Conservation (phyloP, 1,140 invertebrate species). For the Cydia fagiglandana region DNA sequence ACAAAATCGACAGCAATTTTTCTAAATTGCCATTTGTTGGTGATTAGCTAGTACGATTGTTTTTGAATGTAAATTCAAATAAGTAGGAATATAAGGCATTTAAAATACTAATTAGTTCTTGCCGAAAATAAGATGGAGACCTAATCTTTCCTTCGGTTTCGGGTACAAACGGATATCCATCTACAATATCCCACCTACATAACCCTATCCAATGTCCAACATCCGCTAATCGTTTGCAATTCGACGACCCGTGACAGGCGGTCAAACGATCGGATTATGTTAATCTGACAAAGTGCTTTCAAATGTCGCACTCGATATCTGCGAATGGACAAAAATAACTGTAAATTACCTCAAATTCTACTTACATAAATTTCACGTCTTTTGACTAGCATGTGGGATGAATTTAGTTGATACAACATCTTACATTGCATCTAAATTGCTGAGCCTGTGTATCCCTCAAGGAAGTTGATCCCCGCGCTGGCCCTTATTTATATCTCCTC, state of each 20-base stretch:
- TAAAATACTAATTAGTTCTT: no score
- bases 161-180: background rate
- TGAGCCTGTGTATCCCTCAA: background rate
- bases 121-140: background rate
- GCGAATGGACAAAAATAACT: background rate
- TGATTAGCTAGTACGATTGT: background rate
- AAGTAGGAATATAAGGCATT: no score
- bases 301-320: background rate
- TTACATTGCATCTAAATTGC: background rate
- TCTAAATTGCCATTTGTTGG: constrained; percentile 25
- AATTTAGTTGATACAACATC: background rate
- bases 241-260: constrained; percentile 12
- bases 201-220: background rate
- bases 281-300: background rate
- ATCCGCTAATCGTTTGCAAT: constrained; percentile 19
- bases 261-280: constrained; percentile 13
- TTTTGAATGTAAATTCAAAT: no score
- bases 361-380: background rate
- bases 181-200: background rate
- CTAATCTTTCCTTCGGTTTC: background rate
- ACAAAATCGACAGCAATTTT: background rate
- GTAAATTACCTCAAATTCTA: background rate
- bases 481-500: constrained; percentile 44
- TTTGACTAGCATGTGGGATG: background rate
- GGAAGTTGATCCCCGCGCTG: constrained; percentile 9